Conservation (phyloP, 2,113 vertebrate genomes). For the Chionodraco myersi region DNA sequence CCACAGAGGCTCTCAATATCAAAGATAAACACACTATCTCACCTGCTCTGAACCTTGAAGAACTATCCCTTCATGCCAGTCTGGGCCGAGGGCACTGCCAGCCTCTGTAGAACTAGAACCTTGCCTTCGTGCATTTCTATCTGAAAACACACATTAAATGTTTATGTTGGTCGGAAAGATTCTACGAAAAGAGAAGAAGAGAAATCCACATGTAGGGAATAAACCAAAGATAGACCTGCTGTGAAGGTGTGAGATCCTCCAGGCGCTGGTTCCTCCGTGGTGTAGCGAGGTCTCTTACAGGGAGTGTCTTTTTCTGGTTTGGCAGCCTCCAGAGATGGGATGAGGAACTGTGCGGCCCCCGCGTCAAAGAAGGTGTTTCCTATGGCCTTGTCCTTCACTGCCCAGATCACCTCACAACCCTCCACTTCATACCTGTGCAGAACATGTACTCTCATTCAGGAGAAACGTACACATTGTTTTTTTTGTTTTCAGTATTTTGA, state of each 20-base stretch:
- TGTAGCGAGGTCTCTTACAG: conserved; percentile 91
- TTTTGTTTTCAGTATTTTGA: neutral
- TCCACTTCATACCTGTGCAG: conserved; percentile 88
- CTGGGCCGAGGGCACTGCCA: conserved; percentile 94
- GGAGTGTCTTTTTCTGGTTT: conserved; percentile 75
- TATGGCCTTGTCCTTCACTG: conserved; percentile 95
- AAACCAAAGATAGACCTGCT: conserved; percentile 70
- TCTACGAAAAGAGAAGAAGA: neutral
- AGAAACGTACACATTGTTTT: neutral
- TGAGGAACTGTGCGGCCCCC: conserved; percentile 95
- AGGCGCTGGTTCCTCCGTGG: conserved; percentile 74
- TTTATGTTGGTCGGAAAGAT: neutral
- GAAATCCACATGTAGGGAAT: neutral
- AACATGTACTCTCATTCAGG: neutral
- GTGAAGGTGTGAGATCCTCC: conserved; percentile 60
- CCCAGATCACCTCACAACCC: conserved; percentile 96
- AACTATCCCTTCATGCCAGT: conserved; percentile 92
- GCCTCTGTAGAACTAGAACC: conserved; percentile 49
- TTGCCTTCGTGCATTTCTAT: conserved; percentile 55
- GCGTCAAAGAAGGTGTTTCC: conserved; percentile 97
- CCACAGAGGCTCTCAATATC: neutral
- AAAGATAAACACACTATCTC: neutral
- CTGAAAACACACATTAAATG: conserved; percentile 58
- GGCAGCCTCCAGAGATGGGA: conserved; percentile 85
- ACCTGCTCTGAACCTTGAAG: conserved; percentile 91